Conservation (phyloP, 2,113 vertebrate genomes). For the Alaudala cheleensis region DNA sequence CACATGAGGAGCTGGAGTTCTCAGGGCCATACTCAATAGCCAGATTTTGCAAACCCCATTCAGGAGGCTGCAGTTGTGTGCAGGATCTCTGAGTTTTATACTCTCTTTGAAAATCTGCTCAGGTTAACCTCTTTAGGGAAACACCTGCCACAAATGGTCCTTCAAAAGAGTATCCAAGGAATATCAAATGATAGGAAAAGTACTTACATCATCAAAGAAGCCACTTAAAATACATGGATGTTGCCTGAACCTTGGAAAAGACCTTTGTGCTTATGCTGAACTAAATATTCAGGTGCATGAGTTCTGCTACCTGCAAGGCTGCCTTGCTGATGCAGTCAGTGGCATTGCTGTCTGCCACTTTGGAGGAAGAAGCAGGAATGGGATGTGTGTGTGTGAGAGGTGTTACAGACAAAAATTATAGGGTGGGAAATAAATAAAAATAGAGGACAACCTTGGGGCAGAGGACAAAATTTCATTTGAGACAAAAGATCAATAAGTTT, state of each 20-base stretch:
- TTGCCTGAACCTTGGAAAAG: background rate
- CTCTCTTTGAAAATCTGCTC: background rate
- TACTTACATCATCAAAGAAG: background rate
- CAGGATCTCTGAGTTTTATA: background rate
- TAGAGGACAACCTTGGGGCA: background rate
- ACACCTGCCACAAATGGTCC: background rate
- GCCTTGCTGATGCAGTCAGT: background rate
- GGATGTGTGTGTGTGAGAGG: too few species aligned
- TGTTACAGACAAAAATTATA: background rate
- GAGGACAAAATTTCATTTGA: background rate
- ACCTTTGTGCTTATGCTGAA: background rate
- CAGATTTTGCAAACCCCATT: background rate
- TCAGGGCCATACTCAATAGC: rapidly evolving
- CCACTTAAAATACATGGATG: background rate
- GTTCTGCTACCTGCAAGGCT: background rate
- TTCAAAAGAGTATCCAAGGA: background rate
- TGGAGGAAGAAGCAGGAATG: background rate
- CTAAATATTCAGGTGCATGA: background rate
- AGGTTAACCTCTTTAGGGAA: background rate
- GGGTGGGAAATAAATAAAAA: background rate
- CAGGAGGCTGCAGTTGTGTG: background rate
- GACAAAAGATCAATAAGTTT: background rate
- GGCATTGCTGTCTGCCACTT: background rate
- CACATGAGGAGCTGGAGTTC: background rate
- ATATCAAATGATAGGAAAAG: background rate